Percentiles rank a stretch among this genome's conserved stretches.
phyloP scores from a whole-genome alignment of 2,888 invertebrate genomes.

The Drosophila heteroneura region DNA sequence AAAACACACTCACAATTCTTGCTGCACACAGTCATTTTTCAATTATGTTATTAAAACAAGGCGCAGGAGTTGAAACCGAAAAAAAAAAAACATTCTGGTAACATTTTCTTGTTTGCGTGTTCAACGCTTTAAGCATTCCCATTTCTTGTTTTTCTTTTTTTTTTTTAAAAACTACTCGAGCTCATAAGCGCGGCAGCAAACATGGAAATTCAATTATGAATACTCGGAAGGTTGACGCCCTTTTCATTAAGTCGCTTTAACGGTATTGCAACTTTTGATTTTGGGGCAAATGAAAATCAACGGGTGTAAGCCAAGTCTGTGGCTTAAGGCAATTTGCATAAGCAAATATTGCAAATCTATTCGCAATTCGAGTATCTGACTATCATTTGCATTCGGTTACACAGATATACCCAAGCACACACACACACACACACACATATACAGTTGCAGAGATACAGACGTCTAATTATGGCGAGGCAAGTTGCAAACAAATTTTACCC shows the following conservation, averaged over 20 bases:
- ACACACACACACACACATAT: slow-evolving; percentile 9
- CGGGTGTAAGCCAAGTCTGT: slow-evolving; percentile 70
- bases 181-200: slow-evolving; percentile 67
- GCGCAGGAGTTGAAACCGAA: slow-evolving; percentile 48
- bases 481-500: slow-evolving; percentile 70
- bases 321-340: slow-evolving; percentile 76
- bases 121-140: slow-evolving; percentile 41
- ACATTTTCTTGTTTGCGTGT: slow-evolving; percentile 62
- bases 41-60: slow-evolving; percentile 80
- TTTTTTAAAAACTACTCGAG: slow-evolving; percentile 26
- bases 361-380: slow-evolving; percentile 42
- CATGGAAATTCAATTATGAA: slow-evolving; percentile 81
- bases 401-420: slow-evolving; percentile 5
- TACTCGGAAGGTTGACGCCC: slow-evolving; percentile 75
- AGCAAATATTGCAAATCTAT: slow-evolving; percentile 76
- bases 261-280: background rate
- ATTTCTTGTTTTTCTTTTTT: background rate
- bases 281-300: slow-evolving; percentile 39
- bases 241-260: slow-evolving; percentile 8
- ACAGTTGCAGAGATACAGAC: slow-evolving; percentile 46
- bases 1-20: slow-evolving; percentile 22
- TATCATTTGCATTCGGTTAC: slow-evolving; percentile 64
- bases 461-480: slow-evolving; percentile 74
- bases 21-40: slow-evolving; percentile 65
- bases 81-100: slow-evolving; percentile 28